Evolutionary conservation across 1,140 invertebrate species (phyloP), one percentile per base, ranked within the genome.

Genomic region (Batillaria attramentaria): DNA sequence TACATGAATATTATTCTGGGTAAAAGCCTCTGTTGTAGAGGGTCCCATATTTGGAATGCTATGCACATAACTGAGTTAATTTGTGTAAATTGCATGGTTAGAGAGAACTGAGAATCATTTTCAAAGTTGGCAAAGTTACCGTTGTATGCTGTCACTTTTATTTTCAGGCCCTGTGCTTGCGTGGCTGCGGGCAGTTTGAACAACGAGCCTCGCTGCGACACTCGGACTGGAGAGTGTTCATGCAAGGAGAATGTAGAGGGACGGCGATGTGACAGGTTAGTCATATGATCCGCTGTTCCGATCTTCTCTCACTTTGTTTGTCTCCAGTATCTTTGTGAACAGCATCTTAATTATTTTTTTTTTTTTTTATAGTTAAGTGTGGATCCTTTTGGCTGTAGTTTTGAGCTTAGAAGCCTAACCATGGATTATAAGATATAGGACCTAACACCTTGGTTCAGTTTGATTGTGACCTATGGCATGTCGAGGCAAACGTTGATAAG

Each of bases 231-330:
- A n/a, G 93, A 94, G 78, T 99, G 97, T 91, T 93, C 93, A n/a
- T 99, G 97, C 91, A 98, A 97, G 92, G 95, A 97, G 85, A 95
- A 97, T 90, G 96, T 95, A 2, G 91, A 93, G 18, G 97, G 97
- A 8, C 93, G 94, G 68, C 94, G 95, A 84, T 99, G 98, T 90
- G 94, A 95, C 92, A 33, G 97, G 91, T 89, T 80, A 75, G 83
- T 79, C 35, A 20, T 60, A 33, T 62, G 16, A 28, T 78, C 2
- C 10, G 24, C 33, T 70, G n/a, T 41, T 77, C 43, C 4, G 37
- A 0, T 50, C 28, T 35, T 6, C 37, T 41, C 13, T 60, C 20
- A 62, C 16, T 37, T n/a, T 37, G 24, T 42, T 31, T 31, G 16
- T 16, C 3, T 18, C 18, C 0, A 4, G 18, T 54, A 75, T 75